A percentile compares a stretch with the other conserved stretches of the same genome.
phyloP scores from a whole-genome alignment of 1,140 invertebrate species.

The Arctopsyche grandis region DNA sequence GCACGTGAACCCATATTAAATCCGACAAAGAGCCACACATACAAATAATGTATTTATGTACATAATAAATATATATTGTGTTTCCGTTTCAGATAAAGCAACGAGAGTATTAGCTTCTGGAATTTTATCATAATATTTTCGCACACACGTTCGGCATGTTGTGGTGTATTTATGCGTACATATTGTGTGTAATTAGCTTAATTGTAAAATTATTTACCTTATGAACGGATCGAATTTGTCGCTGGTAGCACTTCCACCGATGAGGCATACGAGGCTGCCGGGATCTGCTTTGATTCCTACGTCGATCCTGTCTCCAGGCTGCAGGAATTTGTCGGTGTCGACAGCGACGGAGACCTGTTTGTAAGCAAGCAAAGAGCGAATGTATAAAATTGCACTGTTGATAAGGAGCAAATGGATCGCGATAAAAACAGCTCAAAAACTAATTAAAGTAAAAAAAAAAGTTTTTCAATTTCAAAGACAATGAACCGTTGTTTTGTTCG shows the following conservation, averaged over 20 bases:
- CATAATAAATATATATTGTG: neutral
- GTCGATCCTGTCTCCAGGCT: slow-evolving; percentile 55
- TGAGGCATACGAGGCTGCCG: slow-evolving; percentile 62
- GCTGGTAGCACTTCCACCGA: slow-evolving; percentile 60
- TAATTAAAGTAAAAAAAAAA: slow-evolving; percentile 40
- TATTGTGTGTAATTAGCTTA: too few relatives aligned
- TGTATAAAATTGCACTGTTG: neutral
- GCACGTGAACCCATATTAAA: too few relatives aligned
- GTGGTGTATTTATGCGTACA: too few relatives aligned
- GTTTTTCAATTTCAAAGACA: slow-evolving; percentile 31
- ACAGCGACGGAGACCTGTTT: slow-evolving; percentile 45
- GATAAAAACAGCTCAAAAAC: slow-evolving; percentile 29
- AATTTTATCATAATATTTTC: neutral
- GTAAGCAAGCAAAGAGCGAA: neutral
- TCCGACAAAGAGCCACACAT: neutral
- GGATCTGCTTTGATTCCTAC: slow-evolving; percentile 62
- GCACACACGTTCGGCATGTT: neutral
- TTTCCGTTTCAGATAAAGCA: too few relatives aligned
- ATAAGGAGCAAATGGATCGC: neutral
- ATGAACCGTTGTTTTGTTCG: slow-evolving; percentile 24
- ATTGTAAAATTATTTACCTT: slow-evolving; percentile 55
- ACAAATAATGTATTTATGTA: neutral
- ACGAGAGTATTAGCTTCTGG: neutral
- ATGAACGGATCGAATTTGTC: slow-evolving; percentile 59
- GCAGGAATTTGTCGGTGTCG: slow-evolving; percentile 20